phyloP scores from a whole-genome alignment of 2,797 vertebrate species.

The Amblyraja radiata region DNA sequence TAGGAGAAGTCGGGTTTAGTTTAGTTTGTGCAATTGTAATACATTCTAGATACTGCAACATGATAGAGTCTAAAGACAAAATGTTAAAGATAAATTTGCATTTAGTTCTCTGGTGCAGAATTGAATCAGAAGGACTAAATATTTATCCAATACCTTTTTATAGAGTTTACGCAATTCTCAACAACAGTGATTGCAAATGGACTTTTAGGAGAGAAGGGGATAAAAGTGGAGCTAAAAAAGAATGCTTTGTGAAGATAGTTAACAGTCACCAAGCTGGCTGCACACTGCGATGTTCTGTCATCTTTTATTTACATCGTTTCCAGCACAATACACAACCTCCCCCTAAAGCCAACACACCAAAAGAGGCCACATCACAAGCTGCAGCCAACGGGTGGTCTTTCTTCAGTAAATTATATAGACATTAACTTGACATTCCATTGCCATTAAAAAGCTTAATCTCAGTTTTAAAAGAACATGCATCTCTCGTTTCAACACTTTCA shows the following conservation, averaged over 20 bases:
- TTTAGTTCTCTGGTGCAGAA: background rate
- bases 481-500: conserved; percentile 26
- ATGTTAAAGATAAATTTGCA: background rate
- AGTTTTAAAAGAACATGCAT: background rate
- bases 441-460: background rate
- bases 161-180: background rate
- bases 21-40: background rate
- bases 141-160: background rate
- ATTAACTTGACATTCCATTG: background rate
- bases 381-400: background rate
- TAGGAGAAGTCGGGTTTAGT: background rate
- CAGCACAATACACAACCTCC: background rate
- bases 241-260: background rate
- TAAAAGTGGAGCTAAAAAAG: background rate
- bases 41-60: background rate
- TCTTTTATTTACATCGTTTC: conserved; percentile 18
- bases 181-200: background rate
- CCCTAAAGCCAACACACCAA: background rate
- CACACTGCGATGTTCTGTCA: background rate
- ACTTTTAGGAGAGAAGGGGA: background rate
- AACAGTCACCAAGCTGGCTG: background rate
- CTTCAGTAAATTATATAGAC: conserved; percentile 2
- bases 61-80: background rate
- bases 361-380: background rate
- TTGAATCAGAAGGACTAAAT: background rate